A percentile compares a stretch with the other conserved stretches of the same genome.
Conservation (phyloP, 2,888 invertebrate genomes). For the Seira ritae region DNA sequence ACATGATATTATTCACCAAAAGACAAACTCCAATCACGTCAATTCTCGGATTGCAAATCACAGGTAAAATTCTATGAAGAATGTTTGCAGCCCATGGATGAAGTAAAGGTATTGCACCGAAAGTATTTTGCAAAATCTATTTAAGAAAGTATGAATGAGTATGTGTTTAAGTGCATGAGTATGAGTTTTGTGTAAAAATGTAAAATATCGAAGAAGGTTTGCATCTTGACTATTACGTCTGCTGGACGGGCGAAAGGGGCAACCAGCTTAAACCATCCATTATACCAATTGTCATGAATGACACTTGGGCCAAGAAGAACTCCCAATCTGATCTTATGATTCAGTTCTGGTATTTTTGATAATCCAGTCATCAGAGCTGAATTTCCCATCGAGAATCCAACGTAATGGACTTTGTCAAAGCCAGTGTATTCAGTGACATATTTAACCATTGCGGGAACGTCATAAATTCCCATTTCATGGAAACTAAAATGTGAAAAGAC, state of each 20-base stretch:
- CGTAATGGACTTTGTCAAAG: conserved; percentile 36
- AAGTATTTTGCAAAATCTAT: conserved; percentile 37
- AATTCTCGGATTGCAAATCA: conserved; percentile 53
- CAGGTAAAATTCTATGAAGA: conserved; percentile 46
- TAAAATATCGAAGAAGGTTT: too few relatives aligned
- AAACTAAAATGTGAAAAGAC: conserved; percentile 21
- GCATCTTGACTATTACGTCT: too few relatives aligned
- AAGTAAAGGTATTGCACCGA: conserved; percentile 31
- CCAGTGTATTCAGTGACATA: conserved; percentile 38
- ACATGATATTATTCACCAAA: conserved; percentile 12
- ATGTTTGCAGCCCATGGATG: conserved; percentile 28
- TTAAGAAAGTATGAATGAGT: conserved; percentile 40
- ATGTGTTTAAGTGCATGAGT: too few relatives aligned
- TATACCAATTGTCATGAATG: too few relatives aligned
- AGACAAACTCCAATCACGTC: conserved; percentile 55
- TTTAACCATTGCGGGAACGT: conserved; percentile 43
- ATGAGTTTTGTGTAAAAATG: too few relatives aligned
- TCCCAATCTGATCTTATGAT: conserved; percentile 15
- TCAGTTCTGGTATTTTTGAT: conserved; percentile 22
- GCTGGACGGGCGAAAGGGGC: conserved; percentile 11
- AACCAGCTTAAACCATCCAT: too few relatives aligned
- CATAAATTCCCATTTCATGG: conserved; percentile 47
- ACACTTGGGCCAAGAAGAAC: neutral
- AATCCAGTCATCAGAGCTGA: conserved; percentile 33
- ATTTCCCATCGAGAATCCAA: conserved; percentile 56